Evolutionary conservation across 2,888 invertebrate genomes (phyloP), one percentile per base, ranked within the genome.

Genomic region (Thecophora atra): DNA sequence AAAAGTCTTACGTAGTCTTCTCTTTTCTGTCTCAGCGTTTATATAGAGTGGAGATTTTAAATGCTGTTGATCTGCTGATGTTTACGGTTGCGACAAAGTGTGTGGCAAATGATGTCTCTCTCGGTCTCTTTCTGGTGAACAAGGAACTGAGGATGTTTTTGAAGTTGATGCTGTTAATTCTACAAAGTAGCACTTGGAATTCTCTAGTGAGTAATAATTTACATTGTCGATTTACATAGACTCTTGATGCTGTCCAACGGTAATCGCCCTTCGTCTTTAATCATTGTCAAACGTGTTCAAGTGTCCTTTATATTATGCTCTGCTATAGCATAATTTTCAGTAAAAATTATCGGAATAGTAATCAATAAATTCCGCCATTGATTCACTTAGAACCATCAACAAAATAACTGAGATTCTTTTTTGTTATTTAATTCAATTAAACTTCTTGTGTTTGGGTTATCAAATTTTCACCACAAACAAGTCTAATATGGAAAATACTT

Each of bases 61-160:
- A 8, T 58, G 58, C 58, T 58, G 26, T 58, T 58, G 24, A 58
- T 28, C 26, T 28, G 19, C 7, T 21, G 15, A 15, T 28, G 3
- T 58, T 58, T 58, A 24, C 28, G 15, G 28, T 15, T 15, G 58
- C 58, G 15, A 58, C 58, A 58, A 58, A 58, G 58, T 58, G 15
- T 58, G 15, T 11, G 8, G 15, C 26, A 26, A 28, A 24, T 58
- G 6, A 58, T 11, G 5, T 47, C 47, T 47, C 47, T 47, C 47
- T 4, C 47, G 11, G 15, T 47, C 47, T 15, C 47, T 47, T 17
- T 1, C 17, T n/a, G 6, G 6, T n/a, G 11, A 47, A 47, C 3
- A n/a, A 11, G 1, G 6, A 1, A 1, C 2, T n/a, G 4, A n/a
- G 47, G 17, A 47, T 5, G 15, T 47, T 5, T n/a, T 5, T 17